Evolutionary conservation across 2,113 vertebrate species (phyloP).

Genomic region (Gracilinanus agilis): DNA sequence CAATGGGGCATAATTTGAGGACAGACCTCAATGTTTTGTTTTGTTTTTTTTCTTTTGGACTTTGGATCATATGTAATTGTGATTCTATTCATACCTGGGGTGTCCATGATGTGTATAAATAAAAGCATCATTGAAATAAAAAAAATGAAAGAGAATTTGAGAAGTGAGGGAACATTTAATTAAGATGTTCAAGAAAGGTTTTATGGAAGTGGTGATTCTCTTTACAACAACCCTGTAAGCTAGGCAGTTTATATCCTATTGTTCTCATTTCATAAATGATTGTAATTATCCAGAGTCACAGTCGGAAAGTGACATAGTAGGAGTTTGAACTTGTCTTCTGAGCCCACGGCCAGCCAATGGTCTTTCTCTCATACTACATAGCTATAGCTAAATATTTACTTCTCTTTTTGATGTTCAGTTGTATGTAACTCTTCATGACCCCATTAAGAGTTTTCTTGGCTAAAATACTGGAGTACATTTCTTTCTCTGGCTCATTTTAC

Average conservation of each 20-base stretch:
- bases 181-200: neutral
- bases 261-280: neutral
- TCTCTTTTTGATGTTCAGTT: neutral
- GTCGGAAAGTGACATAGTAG: neutral
- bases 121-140: too few species aligned
- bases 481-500: too few species aligned
- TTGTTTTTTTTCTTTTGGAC: too few species aligned
- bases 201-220: neutral
- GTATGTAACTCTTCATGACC: too few species aligned
- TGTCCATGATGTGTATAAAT: too few species aligned
- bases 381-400: neutral
- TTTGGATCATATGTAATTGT: too few species aligned
- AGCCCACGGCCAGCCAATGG: neutral
- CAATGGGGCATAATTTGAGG: neutral
- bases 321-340: neutral
- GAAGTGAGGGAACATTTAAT: neutral
- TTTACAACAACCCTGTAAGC: neutral
- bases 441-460: too few species aligned
- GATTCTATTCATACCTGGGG: too few species aligned
- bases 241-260: neutral
- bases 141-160: neutral
- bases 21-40: too few species aligned
- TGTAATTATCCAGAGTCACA: neutral
- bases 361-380: neutral
- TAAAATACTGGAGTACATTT: too few species aligned